These are phyloP conservation scores for Anagyrus pseudococci DNA, from an alignment of 2,888 invertebrate species.

Conservation along the genomic window DNA sequence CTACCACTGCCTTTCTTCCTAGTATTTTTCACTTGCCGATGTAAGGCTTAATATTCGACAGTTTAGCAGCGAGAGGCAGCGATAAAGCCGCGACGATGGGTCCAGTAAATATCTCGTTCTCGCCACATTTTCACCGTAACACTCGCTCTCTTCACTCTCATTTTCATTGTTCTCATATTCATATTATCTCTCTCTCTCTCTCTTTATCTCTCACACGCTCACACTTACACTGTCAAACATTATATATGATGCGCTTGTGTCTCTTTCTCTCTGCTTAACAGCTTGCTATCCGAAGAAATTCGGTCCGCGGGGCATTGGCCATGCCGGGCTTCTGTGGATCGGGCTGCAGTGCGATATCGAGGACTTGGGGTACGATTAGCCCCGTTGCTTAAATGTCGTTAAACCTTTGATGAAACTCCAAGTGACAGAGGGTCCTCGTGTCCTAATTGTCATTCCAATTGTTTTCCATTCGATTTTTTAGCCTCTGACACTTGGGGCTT, in stretches of 20 bases:
- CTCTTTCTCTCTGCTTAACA: constrained; percentile 62
- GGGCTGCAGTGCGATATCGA: constrained; percentile 86
- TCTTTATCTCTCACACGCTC: constrained; percentile 6
- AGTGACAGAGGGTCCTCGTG: too few relatives aligned
- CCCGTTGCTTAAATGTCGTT: constrained; percentile 39
- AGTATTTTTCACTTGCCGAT: too few relatives aligned
- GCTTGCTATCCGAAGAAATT: constrained; percentile 96
- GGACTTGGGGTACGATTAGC: constrained; percentile 66
- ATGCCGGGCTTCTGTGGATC: constrained; percentile 85
- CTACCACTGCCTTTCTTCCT: too few relatives aligned
- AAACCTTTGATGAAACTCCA: constrained; percentile 18
- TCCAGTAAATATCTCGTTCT: too few relatives aligned
- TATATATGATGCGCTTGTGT: constrained; percentile 28
- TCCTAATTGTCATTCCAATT: too few relatives aligned
- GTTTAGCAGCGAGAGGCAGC: too few relatives aligned
- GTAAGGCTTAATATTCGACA: too few relatives aligned
- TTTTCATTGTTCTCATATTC: neutral
- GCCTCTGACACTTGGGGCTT: neutral
- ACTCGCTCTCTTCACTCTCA: too few relatives aligned
- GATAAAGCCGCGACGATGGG: too few relatives aligned
- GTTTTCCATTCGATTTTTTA: too few relatives aligned
- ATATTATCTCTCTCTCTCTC: constrained; percentile 8
- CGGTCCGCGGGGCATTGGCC: constrained; percentile 93
- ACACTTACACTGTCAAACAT: neutral
- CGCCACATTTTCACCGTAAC: too few relatives aligned